These are phyloP conservation scores for Cichladusa arquata DNA, from an alignment of 2,113 vertebrate species.

Conservation along the genomic window DNA sequence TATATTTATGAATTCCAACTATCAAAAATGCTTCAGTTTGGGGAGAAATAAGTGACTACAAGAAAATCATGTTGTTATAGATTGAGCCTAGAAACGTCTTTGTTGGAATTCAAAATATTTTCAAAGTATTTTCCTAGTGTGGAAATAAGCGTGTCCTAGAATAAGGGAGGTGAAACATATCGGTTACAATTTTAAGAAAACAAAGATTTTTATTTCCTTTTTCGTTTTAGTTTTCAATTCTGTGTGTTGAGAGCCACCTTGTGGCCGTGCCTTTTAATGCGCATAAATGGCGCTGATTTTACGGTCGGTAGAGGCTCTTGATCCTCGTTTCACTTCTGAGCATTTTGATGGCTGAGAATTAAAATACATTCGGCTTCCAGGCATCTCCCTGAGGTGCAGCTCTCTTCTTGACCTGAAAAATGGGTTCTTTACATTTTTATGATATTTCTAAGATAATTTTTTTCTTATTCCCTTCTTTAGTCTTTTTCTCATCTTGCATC, in stretches of 20 bases:
- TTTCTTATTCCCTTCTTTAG: neutral
- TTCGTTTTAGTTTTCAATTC: neutral
- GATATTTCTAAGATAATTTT: neutral
- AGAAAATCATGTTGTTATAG: neutral
- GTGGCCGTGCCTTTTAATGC: constrained; percentile 38
- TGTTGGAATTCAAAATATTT: neutral
- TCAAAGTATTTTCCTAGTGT: neutral
- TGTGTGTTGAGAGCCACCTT: constrained; percentile 67
- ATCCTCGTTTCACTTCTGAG: neutral
- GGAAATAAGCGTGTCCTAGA: neutral
- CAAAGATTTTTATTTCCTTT: neutral
- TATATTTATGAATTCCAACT: neutral
- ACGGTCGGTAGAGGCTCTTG: neutral
- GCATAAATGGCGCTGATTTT: neutral
- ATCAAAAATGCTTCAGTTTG: neutral
- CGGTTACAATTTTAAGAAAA: neutral
- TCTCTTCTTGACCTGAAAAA: neutral
- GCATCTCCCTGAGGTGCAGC: neutral
- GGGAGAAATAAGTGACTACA: neutral
- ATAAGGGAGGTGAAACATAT: neutral
- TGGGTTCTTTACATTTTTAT: neutral
- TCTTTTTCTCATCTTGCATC: neutral
- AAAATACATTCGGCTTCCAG: neutral
- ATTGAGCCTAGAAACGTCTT: neutral
- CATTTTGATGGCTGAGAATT: neutral